These are phyloP conservation scores for Hypomecis atomaria DNA, from an alignment of 2,888 invertebrate genomes.

Conservation along the genomic window DNA sequence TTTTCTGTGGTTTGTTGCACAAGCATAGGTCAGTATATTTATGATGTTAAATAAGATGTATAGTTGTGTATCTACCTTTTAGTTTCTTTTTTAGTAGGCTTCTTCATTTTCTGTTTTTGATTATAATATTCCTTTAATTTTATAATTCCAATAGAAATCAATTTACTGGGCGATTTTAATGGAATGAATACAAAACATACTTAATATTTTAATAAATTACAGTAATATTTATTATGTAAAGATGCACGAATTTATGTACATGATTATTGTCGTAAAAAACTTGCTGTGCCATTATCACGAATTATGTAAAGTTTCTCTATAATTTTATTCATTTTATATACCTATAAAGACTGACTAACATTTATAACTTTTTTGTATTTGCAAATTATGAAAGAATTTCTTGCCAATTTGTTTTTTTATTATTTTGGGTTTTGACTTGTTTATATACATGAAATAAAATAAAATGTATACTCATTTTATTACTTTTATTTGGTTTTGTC, in stretches of 20 bases:
- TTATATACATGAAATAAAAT: conserved; percentile 21
- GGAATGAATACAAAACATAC: no score
- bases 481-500: conserved; percentile 46
- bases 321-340: conserved; percentile 13
- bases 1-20: no score
- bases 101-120: no score
- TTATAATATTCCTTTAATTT: no score
- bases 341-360: conserved; percentile 39
- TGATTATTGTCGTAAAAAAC: neutral
- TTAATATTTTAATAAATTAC: no score
- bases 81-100: no score
- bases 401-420: conserved; percentile 11
- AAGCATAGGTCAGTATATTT: no score
- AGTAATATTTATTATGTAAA: no score
- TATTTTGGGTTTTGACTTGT: conserved; percentile 12
- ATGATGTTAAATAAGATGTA: no score
- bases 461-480: conserved; percentile 25
- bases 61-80: no score
- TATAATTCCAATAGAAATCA: no score
- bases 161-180: no score
- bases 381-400: conserved; percentile 1
- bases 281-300: conserved; percentile 34
- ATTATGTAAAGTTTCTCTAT: conserved; percentile 5
- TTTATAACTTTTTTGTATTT: conserved; percentile 22
- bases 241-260: neutral